Percentiles rank a stretch among this genome's conserved stretches.
Conservation (phyloP, 2,888 invertebrate genomes). For the Carterocephalus palaemon region DNA sequence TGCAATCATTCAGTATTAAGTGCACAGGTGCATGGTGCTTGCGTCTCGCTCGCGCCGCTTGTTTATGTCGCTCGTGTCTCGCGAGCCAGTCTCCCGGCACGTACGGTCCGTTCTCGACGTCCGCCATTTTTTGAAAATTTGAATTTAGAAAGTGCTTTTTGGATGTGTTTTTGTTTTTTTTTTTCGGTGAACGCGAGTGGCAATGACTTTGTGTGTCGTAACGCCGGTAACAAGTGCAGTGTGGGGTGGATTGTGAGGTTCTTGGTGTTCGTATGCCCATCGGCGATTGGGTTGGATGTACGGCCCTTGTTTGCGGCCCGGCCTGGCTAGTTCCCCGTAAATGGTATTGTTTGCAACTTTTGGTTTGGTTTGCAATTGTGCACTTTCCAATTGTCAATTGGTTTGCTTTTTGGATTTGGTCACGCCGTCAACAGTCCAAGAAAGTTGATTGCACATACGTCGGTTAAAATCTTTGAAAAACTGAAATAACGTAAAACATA, state of each 20-base stretch:
- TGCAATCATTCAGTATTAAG: conserved; percentile 65
- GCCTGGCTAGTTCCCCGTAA: conserved; percentile 28
- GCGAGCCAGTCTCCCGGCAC: conserved; percentile 57
- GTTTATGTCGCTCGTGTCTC: conserved; percentile 49
- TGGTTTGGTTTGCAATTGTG: conserved; percentile 11
- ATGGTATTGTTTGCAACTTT: conserved; percentile 27
- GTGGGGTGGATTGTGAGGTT: conserved; percentile 34
- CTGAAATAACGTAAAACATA: no score
- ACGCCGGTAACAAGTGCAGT: conserved; percentile 23
- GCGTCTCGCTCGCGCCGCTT: conserved; percentile 60
- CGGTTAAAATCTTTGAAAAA: no score
- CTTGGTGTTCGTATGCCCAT: conserved; percentile 28
- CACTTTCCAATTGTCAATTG: conserved; percentile 12
- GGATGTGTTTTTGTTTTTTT: conserved; percentile 40
- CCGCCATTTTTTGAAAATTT: conserved; percentile 14
- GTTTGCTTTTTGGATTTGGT: not conserved
- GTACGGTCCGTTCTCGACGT: conserved; percentile 46
- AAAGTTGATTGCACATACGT: no score
- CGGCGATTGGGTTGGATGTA: conserved; percentile 31
- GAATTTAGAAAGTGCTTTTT: conserved; percentile 46
- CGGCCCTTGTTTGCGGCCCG: conserved; percentile 18
- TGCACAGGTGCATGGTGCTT: conserved; percentile 67
- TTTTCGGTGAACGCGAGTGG: conserved; percentile 32
- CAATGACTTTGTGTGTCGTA: conserved; percentile 24
- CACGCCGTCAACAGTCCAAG: no score